Evolutionary conservation across 2,888 invertebrate genomes (phyloP), one percentile per base, ranked within the genome.

Genomic region (Schizotus pectinicornis): DNA sequence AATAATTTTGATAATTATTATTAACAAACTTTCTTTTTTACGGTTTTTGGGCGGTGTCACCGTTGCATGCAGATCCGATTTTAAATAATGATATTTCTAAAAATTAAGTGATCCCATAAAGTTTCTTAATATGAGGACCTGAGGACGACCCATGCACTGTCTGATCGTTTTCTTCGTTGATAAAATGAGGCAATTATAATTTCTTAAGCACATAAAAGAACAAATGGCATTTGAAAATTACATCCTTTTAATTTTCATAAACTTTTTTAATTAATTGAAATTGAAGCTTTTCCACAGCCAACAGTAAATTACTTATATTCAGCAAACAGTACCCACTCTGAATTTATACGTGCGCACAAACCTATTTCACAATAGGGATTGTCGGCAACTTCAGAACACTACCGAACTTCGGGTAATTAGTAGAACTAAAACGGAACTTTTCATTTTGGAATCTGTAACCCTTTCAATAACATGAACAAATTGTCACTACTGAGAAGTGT

Each of bases 331-430:
- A 12, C 37, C 22, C 22, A 5, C 5, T 22, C 3, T 22, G 22
- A 22, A 22, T 22, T 5, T 22, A 22, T 22, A 22, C 22, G 22
- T 35, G 6, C 6, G n/a, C 47, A 54, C 54, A 47, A 38, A 54
- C 54, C 54, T 54, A 47, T 47, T 54, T 43, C 13, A 54, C 54
- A 54, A 54, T 54, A 47, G 54, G 38, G 5, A 22, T 22, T 22
- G 22, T 52, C 52, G 37, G 43, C 45, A 45, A 38, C 45, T 52
- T 45, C 12, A 36, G 30, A 54, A 54, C 39, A 35, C 46, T 22
- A 39, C 37, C 54, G 47, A 53, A 54, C 47, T 54, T 54, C 47
- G 35, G 54, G 54, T 47, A 54, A 54, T 54, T 54, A 54, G 39
- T 35, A n/a, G 12, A 35, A 39, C 35, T 35, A 41, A 47, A 54